Evolutionary conservation across 2,888 invertebrate species (phyloP), one percentile per base, ranked within the genome.

Genomic region (Sussaba pulchella): DNA sequence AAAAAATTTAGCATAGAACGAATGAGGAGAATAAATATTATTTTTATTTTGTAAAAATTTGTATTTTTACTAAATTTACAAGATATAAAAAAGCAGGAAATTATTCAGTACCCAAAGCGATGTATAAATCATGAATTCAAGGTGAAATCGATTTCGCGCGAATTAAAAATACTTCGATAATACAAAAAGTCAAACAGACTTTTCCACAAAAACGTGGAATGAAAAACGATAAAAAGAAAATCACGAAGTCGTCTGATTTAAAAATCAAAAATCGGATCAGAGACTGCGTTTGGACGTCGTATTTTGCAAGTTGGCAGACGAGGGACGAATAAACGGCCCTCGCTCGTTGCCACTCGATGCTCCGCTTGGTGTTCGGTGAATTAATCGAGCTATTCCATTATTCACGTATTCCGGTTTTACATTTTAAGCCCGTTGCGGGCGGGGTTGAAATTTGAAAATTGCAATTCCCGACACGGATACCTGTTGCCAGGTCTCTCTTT

Each of bases 341-440:
- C 71, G 19, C 59, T 63, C 36, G 39, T 17, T 57, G 14, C 50
- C 41, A n/a, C 61, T 61, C 21, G 41, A 21, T 36, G 9, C 54
- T 50, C 59, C 52, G 17, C 4, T 31, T 17, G 41, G 75, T 63
- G 66, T 39, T 71, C 71, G 43, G 66, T 75, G 79, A 75, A 75
- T 80, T 61, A 80, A 80, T 75, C 26, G 39, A 24, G 50, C 47
- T 45, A n/a, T 63, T 75, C 36, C 75, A 80, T 80, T 80, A 80
- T 80, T 80, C 75, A 71, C 12, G 31, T 12, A 26, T 17, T 45
- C 47, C 2, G 24, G 12, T 75, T 74, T 59, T 61, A 52, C 66
- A 71, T 75, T 75, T 61, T 45, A 67, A 66, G 66, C 39, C 26
- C 14, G 21, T 52, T 47, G 66, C n/a, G 39, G 39, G 36, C 21